Evolutionary conservation across 2,113 vertebrate genomes (phyloP).

Genomic region (Psilopogon haemacephalus): DNA sequence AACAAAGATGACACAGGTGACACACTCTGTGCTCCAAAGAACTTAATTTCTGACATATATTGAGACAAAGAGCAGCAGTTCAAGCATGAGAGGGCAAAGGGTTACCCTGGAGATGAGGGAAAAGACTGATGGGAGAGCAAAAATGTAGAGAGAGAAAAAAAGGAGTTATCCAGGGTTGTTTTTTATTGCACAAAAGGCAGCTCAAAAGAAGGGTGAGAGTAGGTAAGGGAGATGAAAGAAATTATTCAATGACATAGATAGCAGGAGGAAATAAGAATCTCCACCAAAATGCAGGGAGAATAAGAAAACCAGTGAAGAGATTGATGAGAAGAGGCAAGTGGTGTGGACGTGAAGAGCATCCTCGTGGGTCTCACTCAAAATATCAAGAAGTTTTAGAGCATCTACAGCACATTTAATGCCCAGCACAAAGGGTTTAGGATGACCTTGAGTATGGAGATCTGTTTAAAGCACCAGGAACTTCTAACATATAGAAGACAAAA

Average conservation of each 20-base stretch:
- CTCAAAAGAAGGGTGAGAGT: neutral
- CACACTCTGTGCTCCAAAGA: neutral
- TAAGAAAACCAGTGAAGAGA: neutral
- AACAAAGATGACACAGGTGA: conserved; percentile 27
- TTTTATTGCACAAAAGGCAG: neutral
- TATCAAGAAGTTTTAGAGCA: neutral
- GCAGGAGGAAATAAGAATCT: neutral
- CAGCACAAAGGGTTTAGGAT: neutral
- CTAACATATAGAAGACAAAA: neutral
- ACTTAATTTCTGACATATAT: conserved; percentile 7
- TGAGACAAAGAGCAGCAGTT: conserved; percentile 13
- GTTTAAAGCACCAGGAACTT: neutral
- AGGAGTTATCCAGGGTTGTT: neutral
- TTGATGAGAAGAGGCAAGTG: neutral
- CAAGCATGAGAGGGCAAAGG: neutral
- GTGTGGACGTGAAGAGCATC: neutral
- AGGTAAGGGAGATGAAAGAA: neutral
- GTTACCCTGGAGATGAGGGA: neutral
- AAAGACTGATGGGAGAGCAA: neutral
- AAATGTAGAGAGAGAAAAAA: neutral
- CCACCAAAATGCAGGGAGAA: neutral
- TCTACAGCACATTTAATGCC: neutral
- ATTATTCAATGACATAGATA: neutral
- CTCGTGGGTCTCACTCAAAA: neutral
- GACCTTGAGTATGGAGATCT: neutral